Evolutionary conservation across 92 coral and sea anemone species (phyloP), one percentile per base, ranked within the genome.

Genomic region (Porites cylindrica): DNA sequence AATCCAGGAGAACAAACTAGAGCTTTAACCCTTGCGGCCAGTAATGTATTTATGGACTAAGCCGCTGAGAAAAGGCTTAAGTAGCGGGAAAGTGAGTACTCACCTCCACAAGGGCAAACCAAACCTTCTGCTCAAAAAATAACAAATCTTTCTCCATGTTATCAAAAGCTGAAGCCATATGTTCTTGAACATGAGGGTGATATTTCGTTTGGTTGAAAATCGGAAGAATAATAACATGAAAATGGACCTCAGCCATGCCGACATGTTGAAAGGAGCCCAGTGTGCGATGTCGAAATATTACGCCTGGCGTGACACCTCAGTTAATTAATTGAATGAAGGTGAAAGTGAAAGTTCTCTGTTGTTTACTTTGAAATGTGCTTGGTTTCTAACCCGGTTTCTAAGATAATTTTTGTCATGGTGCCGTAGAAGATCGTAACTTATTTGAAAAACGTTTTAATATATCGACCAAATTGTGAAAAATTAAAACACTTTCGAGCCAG

Each of bases 81-180:
- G n/a, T 20, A 14, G 58, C 58, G 65, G 4, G 79, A 51, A 75
- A 75, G 26, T 7, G 4, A 68, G 17, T 11, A 19, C 62, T 11
- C 58, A 75, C 79, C 79, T 75, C 50, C 66, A 75, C 66, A 75
- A 66, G 58, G 79, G 79, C 51, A 75, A 75, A 75, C 79, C 79
- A 56, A 53, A 24, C 79, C 50, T 75, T 61, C 21, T 74, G 20
- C 78, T 75, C 79, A 75, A 51, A 21, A 75, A 75, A 75, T 75
- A 75, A 47, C 79, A 75, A 75, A 12, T 75, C 79, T 53, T 58
- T 75, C 79, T 54, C 79, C 79, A 75, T 53, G 23, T 50, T 21
- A 75, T 54, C 65, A 75, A 23, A 20, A 75, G 65, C 21, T 56
- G 79, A 75, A 75, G 79, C 79, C 79, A 75, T 20, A 75, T 75